Evolutionary conservation across 1,140 invertebrate genomes (phyloP), one percentile per base, ranked within the genome.

Genomic region (Watersipora subatra): DNA sequence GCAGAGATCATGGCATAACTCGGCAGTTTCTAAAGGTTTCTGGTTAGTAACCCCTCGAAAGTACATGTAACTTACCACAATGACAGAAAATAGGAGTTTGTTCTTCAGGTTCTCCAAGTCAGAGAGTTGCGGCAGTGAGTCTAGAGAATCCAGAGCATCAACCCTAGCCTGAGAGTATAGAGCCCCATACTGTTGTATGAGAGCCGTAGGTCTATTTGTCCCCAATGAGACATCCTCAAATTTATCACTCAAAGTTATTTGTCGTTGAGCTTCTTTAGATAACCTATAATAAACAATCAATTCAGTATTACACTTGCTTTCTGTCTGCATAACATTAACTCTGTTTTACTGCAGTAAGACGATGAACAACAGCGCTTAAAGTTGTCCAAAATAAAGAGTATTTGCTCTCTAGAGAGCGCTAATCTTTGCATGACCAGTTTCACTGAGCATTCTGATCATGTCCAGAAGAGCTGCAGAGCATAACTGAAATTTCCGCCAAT

Each of bases 81-180:
- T 87, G 57, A 95, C 89, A 61, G 92, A 95, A 78, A 94, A 95
- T 34, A 96, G 84, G 66, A 96, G 90, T 83, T 95, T 96, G 55
- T 87, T 87, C 81, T 95, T 95, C 25, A 95, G 84, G 73, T 93
- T 90, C 64, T 88, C 86, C 0, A 89, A 88, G 63, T 90, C 86
- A 58, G 85, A 83, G 12, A 96, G 82, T 61, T 90, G 86, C 7
- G 86, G 84, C 15, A 94, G 80, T 0, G 84, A 82, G 72, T 92
- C 87, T 55, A 95, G 80, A 12, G 90, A 87, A 72, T 93, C 90
- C 68, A 95, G 80, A 1, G 90, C 87, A 69, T 92, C 88, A 19
- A 90, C 85, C 64, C 91, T 83, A n/a, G 87, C 70, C 17, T 73
- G 69, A 56, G 87, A 85, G 80, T 94, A 95, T 59, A 95, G 84